Evolutionary conservation across 2,797 vertebrate species (phyloP).

Genomic region (Sphenodon punctatus): DNA sequence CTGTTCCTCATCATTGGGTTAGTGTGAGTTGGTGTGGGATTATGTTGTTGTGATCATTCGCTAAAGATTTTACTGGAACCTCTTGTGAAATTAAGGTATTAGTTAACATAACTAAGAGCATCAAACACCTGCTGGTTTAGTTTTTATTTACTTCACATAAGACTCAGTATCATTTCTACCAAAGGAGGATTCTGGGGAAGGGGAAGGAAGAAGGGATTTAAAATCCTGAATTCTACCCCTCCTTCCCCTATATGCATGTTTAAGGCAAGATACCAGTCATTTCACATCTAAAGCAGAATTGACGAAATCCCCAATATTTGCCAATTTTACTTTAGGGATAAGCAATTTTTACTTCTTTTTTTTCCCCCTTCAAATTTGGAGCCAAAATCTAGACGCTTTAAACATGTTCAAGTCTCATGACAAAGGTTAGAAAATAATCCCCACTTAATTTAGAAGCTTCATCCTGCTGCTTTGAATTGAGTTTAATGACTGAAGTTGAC

Average conservation of each 20-base stretch:
- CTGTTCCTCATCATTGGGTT: no score
- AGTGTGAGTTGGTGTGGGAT: no score
- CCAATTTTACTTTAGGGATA: conserved; percentile 36
- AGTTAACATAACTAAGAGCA: no score
- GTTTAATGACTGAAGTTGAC: neutral
- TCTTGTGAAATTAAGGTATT: neutral
- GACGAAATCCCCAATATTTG: conserved; percentile 45
- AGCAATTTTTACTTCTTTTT: no score
- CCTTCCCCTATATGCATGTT: conserved; percentile 19
- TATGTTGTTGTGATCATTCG: no score
- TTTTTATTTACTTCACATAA: conserved; percentile 36
- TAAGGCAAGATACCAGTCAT: conserved; percentile 35
- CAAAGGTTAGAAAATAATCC: neutral
- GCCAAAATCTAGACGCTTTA: conserved; percentile 9
- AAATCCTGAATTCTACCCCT: conserved; percentile 32
- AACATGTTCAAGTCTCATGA: neutral
- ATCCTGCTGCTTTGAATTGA: neutral
- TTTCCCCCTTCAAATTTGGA: conserved; percentile 14
- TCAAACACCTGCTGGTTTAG: neutral
- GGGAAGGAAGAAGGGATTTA: conserved; percentile 47
- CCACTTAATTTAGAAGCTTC: neutral
- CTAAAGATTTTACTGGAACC: neutral
- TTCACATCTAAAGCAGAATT: conserved; percentile 28
- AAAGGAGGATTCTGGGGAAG: conserved; percentile 21
- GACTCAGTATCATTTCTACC: conserved; percentile 51